Percentiles rank a stretch among this genome's conserved stretches.
These are phyloP conservation scores for Odocoileus virginianus DNA, from an alignment of 2,113 vertebrate species.

Conservation along the genomic window DNA sequence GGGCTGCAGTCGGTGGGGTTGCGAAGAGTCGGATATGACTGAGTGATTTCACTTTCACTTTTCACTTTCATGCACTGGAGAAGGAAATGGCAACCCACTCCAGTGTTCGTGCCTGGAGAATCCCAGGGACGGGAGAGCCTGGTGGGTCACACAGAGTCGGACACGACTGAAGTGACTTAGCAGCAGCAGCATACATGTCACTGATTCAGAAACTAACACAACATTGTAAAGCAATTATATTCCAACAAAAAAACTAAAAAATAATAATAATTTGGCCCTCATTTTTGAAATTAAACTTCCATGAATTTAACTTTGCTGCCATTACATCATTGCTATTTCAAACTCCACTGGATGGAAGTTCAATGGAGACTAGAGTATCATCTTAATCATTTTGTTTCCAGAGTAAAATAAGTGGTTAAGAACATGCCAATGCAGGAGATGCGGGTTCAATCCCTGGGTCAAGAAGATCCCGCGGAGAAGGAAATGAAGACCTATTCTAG, in stretches of 20 bases:
- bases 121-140: no score
- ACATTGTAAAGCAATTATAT: not conserved
- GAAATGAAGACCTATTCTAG: not conserved
- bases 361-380: not conserved
- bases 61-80: no score
- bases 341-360: not conserved
- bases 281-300: not conserved
- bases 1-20: no score
- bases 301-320: not conserved
- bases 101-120: no score
- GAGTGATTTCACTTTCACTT: no score
- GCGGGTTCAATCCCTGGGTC: not conserved
- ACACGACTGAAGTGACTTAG: no score
- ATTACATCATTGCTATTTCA: not conserved
- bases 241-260: not conserved
- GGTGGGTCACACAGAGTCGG: no score
- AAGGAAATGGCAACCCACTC: no score
- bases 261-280: not conserved
- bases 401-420: not conserved
- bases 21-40: no score
- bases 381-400: not conserved
- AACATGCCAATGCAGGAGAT: not conserved
- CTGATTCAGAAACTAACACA: not conserved
- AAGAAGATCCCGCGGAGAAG: not conserved
- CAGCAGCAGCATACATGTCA: not conserved